A percentile compares a stretch with the other conserved stretches of the same genome.
Conservation (phyloP, 2,888 invertebrate species). For the Lithophane ornitopus region DNA sequence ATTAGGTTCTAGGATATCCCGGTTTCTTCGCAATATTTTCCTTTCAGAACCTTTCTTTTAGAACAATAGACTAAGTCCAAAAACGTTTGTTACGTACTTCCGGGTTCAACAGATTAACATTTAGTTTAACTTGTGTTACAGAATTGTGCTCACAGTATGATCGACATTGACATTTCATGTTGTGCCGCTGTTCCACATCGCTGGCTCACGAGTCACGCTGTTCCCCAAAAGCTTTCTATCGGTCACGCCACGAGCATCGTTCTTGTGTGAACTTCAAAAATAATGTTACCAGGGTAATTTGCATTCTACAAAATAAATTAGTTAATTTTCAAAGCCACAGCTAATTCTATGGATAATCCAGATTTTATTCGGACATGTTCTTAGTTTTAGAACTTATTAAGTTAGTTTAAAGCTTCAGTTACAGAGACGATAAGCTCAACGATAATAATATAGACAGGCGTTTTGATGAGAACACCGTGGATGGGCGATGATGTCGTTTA, state of each 20-base stretch:
- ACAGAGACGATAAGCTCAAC: neutral
- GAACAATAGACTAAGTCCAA: no score
- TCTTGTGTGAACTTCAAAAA: slow-evolving; percentile 49
- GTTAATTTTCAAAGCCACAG: neutral
- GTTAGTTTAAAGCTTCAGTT: neutral
- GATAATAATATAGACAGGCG: neutral
- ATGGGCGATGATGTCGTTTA: slow-evolving; percentile 14
- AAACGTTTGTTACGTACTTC: neutral
- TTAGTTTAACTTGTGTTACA: slow-evolving; percentile 1
- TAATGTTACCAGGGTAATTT: slow-evolving; percentile 27
- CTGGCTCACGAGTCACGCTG: slow-evolving; percentile 55
- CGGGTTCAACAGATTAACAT: neutral
- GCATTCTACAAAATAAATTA: neutral
- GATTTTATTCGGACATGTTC: neutral
- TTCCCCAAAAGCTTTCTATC: slow-evolving; percentile 51
- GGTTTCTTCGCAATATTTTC: neutral
- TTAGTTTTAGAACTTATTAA: neutral
- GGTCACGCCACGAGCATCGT: slow-evolving; percentile 49
- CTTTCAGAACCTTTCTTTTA: no score
- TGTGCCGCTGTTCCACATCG: slow-evolving; percentile 54
- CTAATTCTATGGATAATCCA: neutral
- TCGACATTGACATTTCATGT: slow-evolving; percentile 73
- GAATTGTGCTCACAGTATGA: slow-evolving; percentile 13
- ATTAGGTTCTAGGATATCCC: no score
- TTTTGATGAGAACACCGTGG: slow-evolving; percentile 3